A percentile compares a stretch with the other conserved stretches of the same genome.
These are phyloP conservation scores for Monopterus albus DNA, from an alignment of 2,113 vertebrate genomes.

Conservation along the genomic window DNA sequence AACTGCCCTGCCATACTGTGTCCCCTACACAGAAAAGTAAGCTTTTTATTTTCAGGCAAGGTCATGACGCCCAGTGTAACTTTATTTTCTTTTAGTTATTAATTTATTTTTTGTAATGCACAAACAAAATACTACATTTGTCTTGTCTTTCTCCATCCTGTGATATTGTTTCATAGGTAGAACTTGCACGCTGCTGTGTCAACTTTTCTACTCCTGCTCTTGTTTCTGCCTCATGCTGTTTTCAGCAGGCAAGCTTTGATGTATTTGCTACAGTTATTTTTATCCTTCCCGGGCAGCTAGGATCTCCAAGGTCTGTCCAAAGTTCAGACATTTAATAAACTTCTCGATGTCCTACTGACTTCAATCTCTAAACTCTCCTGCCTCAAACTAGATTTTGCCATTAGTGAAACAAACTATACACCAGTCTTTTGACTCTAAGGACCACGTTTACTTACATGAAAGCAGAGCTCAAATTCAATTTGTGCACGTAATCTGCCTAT, in stretches of 20 bases:
- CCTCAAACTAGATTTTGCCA: not conserved
- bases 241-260: too few species aligned
- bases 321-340: constrained; percentile 13
- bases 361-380: constrained; percentile 9
- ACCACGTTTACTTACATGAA: constrained; percentile 22
- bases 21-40: constrained; percentile 5
- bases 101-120: not conserved
- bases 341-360: constrained; percentile 12
- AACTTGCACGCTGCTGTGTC: constrained; percentile 1
- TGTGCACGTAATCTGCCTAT: constrained; percentile 27
- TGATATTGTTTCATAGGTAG: constrained; percentile 13
- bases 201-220: constrained; percentile 8
- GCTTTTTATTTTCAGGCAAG: constrained; percentile 22
- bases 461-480: constrained; percentile 45
- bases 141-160: constrained; percentile 14
- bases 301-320: not conserved
- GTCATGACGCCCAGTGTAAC: constrained; percentile 13
- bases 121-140: not conserved
- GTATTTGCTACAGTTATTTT: too few species aligned
- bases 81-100: constrained; percentile 18
- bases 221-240: too few species aligned
- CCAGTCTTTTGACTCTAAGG: constrained; percentile 2
- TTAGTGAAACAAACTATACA: constrained; percentile 11
- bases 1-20: constrained; percentile 9
- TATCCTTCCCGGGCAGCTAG: too few species aligned